Conservation (phyloP, 2,113 vertebrate genomes). For the Cynocephalus volans region DNA sequence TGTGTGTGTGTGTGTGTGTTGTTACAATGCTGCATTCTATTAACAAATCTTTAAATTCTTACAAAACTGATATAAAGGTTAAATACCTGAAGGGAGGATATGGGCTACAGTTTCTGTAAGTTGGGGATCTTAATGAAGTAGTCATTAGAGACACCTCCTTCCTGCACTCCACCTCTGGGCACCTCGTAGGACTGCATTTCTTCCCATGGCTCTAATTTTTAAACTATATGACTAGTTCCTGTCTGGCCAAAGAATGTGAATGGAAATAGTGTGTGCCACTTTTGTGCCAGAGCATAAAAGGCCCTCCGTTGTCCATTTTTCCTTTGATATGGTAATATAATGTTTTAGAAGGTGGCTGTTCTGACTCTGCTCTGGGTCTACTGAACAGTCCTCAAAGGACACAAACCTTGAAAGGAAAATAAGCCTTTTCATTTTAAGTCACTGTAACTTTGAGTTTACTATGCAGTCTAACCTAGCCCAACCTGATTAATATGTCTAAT, state of each 20-base stretch:
- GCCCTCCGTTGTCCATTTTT: not conserved
- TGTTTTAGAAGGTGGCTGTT: not conserved
- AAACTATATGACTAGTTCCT: not conserved
- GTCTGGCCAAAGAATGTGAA: not conserved
- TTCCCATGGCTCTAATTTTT: not conserved
- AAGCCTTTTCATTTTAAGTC: not conserved
- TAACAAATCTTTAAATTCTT: not conserved
- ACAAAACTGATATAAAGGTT: not conserved
- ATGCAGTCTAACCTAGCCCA: not conserved
- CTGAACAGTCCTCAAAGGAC: not conserved
- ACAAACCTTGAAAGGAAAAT: constrained; percentile 4
- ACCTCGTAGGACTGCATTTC: not conserved
- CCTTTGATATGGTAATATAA: not conserved
- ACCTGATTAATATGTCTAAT: constrained; percentile 39
- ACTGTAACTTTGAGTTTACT: constrained; percentile 18
- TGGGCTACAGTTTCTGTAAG: not conserved
- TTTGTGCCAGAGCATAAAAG: not conserved
- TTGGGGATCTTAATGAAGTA: not conserved
- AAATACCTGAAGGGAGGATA: not conserved
- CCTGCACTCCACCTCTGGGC: not conserved
- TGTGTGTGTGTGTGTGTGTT: not conserved
- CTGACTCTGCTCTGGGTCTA: not conserved
- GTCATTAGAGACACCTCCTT: not conserved
- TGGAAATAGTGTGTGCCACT: not conserved
- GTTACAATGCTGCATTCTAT: not conserved